A percentile compares a stretch with the other conserved stretches of the same genome.
Conservation (phyloP, 2,888 invertebrate genomes). For the Conops quadrifasciatus region DNA sequence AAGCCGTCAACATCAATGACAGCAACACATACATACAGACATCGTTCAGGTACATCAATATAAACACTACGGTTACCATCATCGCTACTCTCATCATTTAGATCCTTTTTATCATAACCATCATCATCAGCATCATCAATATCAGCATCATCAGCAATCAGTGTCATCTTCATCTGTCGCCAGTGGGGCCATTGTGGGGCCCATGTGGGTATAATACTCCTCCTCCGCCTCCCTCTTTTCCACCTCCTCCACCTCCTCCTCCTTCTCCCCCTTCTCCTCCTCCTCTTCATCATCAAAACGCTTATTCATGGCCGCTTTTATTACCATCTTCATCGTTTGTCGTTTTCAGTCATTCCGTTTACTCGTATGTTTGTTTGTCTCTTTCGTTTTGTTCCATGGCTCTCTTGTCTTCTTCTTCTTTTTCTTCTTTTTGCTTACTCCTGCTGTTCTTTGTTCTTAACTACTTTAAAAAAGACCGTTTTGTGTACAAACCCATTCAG, state of each 20-base stretch:
- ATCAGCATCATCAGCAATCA: neutral
- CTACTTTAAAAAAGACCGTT: constrained; percentile 24
- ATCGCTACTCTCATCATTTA: constrained; percentile 2
- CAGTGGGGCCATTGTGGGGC: too few relatives aligned
- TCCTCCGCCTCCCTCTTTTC: too few relatives aligned
- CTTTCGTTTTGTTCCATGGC: neutral
- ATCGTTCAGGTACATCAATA: neutral
- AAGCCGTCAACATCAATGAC: constrained; percentile 16
- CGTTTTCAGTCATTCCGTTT: neutral
- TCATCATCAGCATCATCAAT: neutral
- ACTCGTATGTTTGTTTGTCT: neutral
- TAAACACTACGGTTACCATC: constrained; percentile 17
- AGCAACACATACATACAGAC: neutral
- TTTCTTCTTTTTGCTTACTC: neutral
- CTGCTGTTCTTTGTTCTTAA: constrained; percentile 3
- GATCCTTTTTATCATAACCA: neutral
- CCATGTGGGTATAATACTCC: too few relatives aligned
- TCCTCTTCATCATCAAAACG: neutral
- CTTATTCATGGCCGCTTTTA: too few relatives aligned
- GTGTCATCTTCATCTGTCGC: too few relatives aligned
- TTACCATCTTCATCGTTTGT: neutral
- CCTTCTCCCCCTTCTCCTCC: neutral
- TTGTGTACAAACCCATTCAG: neutral
- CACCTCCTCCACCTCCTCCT: neutral
- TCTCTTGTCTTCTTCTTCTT: constrained; percentile 4